Conservation (phyloP, 2,113 vertebrate genomes). For the Nannobrachium achirus region DNA sequence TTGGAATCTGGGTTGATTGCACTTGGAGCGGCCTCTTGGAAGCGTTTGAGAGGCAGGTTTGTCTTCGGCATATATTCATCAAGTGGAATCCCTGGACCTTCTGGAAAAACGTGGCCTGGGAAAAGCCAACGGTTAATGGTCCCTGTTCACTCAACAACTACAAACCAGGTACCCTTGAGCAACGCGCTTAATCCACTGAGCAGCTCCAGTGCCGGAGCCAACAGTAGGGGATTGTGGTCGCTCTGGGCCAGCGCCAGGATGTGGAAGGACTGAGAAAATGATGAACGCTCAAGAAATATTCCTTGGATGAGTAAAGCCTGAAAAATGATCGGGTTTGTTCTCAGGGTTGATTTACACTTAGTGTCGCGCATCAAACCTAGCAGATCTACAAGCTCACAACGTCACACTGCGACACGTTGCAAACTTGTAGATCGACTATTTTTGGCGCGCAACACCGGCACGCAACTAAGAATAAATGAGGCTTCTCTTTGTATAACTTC, state of each 20-base stretch:
- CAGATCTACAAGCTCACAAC: too few relatives aligned
- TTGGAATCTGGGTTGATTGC: too few relatives aligned
- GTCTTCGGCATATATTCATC: not conserved
- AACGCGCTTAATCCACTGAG: constrained; percentile 3
- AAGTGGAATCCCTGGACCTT: not conserved
- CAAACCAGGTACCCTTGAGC: constrained; percentile 26
- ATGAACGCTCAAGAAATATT: not conserved
- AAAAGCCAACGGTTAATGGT: not conserved
- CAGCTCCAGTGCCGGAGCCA: constrained; percentile 2
- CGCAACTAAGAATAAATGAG: too few relatives aligned
- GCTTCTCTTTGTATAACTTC: too few relatives aligned
- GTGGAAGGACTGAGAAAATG: not conserved
- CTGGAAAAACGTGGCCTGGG: not conserved
- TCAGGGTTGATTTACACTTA: too few relatives aligned
- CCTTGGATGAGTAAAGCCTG: not conserved
- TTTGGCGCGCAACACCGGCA: too few relatives aligned
- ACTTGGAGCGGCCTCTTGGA: too few relatives aligned
- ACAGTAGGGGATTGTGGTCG: constrained; percentile 9
- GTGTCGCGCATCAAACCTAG: too few relatives aligned
- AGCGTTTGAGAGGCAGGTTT: not conserved
- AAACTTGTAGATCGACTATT: too few relatives aligned
- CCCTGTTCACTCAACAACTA: not conserved
- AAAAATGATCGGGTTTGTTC: not conserved
- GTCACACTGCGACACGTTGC: too few relatives aligned
- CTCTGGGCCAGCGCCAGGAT: constrained; percentile 16